phyloP scores from a whole-genome alignment of 2,113 vertebrate genomes.

The Lates calcarifer region DNA sequence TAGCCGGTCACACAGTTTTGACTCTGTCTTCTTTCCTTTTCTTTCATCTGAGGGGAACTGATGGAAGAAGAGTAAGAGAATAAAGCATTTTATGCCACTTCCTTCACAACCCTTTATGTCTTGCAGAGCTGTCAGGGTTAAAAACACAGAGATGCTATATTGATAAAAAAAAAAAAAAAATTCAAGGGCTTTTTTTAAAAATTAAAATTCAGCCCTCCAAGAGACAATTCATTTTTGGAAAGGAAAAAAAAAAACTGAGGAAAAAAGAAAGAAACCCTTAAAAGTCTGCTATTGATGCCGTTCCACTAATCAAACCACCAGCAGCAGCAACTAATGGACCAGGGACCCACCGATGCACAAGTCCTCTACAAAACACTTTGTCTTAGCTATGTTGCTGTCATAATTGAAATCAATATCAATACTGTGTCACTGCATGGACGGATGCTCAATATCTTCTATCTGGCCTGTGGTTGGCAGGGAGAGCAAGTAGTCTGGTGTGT shows the following conservation, averaged over 20 bases:
- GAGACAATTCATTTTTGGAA: constrained; percentile 8
- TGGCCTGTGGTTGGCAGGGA: constrained; percentile 14
- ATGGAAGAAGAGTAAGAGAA: not conserved
- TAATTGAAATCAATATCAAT: constrained; percentile 62
- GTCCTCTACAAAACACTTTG: constrained; percentile 40
- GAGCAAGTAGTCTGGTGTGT: constrained; percentile 37
- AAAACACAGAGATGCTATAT: not conserved
- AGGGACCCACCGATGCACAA: constrained; percentile 12
- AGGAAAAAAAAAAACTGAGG: not conserved
- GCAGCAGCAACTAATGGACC: constrained; percentile 36
- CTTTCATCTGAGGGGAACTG: not conserved
- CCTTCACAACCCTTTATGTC: not conserved
- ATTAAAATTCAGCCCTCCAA: constrained; percentile 2
- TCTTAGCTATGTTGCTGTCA: constrained; percentile 47
- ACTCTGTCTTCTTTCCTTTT: too few relatives aligned
- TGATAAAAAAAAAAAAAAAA: not conserved
- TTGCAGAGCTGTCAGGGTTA: not conserved
- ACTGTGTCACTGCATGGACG: constrained; percentile 18
- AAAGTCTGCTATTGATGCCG: constrained; percentile 20
- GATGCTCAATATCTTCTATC: constrained; percentile 42
- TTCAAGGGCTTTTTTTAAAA: too few relatives aligned
- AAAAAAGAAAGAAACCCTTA: constrained; percentile 1
- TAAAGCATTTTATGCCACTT: not conserved
- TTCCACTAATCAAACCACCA: constrained; percentile 36
- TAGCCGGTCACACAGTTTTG: too few relatives aligned